Evolutionary conservation across 2,113 vertebrate species (phyloP), one percentile per base, ranked within the genome.

Genomic region (Lepidothrix coronata): DNA sequence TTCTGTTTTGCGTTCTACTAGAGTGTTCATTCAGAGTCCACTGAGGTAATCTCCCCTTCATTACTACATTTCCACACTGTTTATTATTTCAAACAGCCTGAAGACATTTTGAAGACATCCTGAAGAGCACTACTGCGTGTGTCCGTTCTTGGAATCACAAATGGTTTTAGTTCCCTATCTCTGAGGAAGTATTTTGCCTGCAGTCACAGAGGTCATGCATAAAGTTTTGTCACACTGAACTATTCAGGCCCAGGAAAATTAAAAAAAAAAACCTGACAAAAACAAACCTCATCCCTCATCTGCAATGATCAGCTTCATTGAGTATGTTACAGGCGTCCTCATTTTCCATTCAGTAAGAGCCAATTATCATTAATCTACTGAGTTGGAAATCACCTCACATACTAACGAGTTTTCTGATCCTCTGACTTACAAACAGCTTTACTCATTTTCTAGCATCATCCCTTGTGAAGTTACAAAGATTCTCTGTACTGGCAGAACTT

Each of bases 341-440:
- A 46, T 88, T 90, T 97, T 57, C 78, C 12, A 28, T 90, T 91
- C 94, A 90, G 62, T 76, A 80, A 90, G 20, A 94, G 54, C n/a
- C 63, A 93, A 86, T 88, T 93, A 92, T 80, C 3, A 1, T 81
- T 84, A 80, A 90, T 86, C 59, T 79, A 61, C 54, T 62, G 71
- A 80, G 72, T 43, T 93, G 58, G n/a, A 97, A 90, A 39, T 88
- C 3, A 2, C 41, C 51, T 83, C 74, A 77, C 82, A 83, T 93
- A 72, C 33, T 76, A 76, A 58, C 3, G 48, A 90, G 23, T 52
- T 71, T 85, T 91, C 71, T 91, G 66, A 54, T 76, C 37, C 54
- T 68, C 54, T 54, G 54, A 85, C n/a, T 83, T 94, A 77, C 12
- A 79, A 94, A 76, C 37, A 76, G 22, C 20, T 90, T 90, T 79